Base-by-base conservation (phyloP, 2,888 invertebrate genomes). In the Phaedon cochleariae region DNA sequence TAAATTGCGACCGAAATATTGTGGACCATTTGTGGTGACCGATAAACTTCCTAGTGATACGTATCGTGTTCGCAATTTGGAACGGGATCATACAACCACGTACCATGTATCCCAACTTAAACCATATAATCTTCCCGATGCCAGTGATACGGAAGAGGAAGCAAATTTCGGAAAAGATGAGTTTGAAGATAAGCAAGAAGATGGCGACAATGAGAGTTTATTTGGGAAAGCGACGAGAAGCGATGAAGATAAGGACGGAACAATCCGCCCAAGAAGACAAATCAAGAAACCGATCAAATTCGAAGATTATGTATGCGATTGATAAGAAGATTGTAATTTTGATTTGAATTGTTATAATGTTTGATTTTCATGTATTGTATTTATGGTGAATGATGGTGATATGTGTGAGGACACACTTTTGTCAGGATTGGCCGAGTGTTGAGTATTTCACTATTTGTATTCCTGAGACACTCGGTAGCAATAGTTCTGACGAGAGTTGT, bases 21-120 rank as follows among this genome's bases (percentile, higher is more conserved):
- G 21, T 22, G 53, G 58, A 17, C 58, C 63, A 10, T 63, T 58
- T 2, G 29, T 41, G 1, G 15, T 63, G 9, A 29, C 51, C 4
- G 37, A 45, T 6, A 52, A 58, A 37, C 49, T 63, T 10, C 52
- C 46, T 0, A 45, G 21, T 37, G 52, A 63, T 63, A 26, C 26
- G 49, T 51, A 59, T 26, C 45, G n/a, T 5, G 20, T 58, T 15
- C 15, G 29, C 4, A 46, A 46, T 46, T 22, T 31, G n/a, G 21
- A n/a, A 15, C 21, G 34, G 17, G 1, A 34, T 6, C 37, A 12
- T 17, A 49, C 12, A 18, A 15, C 59, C 15, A 59, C 49, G 0
- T 46, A n/a, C 21, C 49, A 59, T 59, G 49, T 49, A 15, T 48
- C 48, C 10, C 49, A 59, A 31, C 2, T 48, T 7, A 59, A 48